phyloP scores from a whole-genome alignment of 1,140 invertebrate genomes.

The Musca vetustissima region DNA sequence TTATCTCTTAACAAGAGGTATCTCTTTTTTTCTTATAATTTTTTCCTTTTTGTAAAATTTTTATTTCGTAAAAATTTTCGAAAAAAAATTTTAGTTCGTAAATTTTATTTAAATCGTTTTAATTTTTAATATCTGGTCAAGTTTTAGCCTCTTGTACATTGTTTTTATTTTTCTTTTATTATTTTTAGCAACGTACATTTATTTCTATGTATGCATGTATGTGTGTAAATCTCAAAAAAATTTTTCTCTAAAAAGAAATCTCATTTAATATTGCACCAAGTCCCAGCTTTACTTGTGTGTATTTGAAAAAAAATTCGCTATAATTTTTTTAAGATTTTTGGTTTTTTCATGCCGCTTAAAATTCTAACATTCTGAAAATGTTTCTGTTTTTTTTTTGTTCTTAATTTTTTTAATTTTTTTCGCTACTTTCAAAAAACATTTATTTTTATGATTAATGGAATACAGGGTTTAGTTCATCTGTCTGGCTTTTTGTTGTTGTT shows the following conservation, averaged over 20 bases:
- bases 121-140: too few relatives aligned
- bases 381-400: too few relatives aligned
- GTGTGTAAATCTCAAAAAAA: background rate
- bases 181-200: background rate
- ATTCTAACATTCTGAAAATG: conserved; percentile 5
- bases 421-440: background rate
- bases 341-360: conserved; percentile 1
- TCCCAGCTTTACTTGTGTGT: conserved; percentile 25
- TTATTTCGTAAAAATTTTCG: conserved; percentile 7
- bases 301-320: background rate
- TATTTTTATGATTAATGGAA: background rate
- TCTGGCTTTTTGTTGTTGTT: too few relatives aligned
- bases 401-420: conserved; percentile 17
- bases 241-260: background rate
- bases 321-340: background rate
- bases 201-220: too few relatives aligned
- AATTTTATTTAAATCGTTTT: conserved; percentile 5
- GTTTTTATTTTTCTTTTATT: too few relatives aligned
- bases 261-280: conserved; percentile 25
- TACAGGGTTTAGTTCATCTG: too few relatives aligned
- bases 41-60: background rate
- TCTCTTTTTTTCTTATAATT: too few relatives aligned
- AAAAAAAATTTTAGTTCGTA: background rate
- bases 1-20: too few relatives aligned
- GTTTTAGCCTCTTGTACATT: too few relatives aligned